phyloP scores from a whole-genome alignment of 2,888 invertebrate species.

The Epistrophella euchroma region DNA sequence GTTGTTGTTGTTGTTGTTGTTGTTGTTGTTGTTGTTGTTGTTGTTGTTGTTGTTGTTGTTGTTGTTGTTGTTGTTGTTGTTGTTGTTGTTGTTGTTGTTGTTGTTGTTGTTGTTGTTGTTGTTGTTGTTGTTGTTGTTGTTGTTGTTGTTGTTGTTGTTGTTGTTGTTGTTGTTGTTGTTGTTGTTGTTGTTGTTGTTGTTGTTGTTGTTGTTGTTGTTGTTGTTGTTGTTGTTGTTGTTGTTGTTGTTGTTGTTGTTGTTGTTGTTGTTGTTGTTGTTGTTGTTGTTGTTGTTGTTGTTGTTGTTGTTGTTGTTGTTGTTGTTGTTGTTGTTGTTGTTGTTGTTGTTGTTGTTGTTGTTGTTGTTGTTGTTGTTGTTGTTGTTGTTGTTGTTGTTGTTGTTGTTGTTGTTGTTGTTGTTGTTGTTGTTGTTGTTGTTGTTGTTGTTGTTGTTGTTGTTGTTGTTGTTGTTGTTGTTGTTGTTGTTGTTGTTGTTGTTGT shows the following conservation, averaged over 20 bases:
- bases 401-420: background rate
- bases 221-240: background rate
- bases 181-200: conserved; percentile 1
- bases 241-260: background rate
- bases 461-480: background rate
- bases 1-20: conserved; percentile 1
- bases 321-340: background rate
- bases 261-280: conserved; percentile 1
- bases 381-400: background rate
- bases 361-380: background rate
- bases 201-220: conserved; percentile 1
- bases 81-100: background rate
- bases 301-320: background rate
- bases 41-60: background rate
- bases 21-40: background rate
- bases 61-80: background rate
- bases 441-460: background rate
- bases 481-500: background rate
- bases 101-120: conserved; percentile 1
- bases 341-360: background rate
- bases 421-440: background rate
- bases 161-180: conserved; percentile 1
- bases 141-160: conserved; percentile 1
- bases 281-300: conserved; percentile 1
- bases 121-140: background rate